Base-by-base conservation (phyloP, 2,888 invertebrate species). In the Noctua pronuba region DNA sequence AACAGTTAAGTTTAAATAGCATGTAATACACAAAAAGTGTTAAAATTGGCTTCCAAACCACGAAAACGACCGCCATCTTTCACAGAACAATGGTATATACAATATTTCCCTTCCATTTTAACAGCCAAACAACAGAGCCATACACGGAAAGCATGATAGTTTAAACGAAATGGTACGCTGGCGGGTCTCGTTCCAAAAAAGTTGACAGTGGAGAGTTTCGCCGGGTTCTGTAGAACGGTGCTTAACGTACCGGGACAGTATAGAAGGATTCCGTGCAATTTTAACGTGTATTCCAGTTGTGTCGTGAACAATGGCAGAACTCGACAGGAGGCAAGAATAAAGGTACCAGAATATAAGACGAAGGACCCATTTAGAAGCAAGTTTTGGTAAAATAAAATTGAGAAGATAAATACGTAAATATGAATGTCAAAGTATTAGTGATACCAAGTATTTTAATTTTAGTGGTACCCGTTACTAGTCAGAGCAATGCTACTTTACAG, bases 191-290 rank as follows among this genome's bases (percentile, higher is more conserved):
- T 72, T 72, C 28, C 28, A 58, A 72, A 84, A 83, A 81, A 77
- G 55, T 58, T 44, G 49, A 35, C 60, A 28, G 28, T 28, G 21
- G 6, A 35, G 52, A 58, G 67, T 81, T 72, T 79, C 11, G 3
- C 49, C 16, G 64, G 64, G 49, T 72, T 62, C 55, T 31, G 58
- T 64, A 10, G 49, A 67, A n/a, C 71, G 28, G 41, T 80, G 80
- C 55, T 62, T 67, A 67, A n/a, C 55, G 49, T 67, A 67, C 79
- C 49, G 31, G 31, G 41, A 38, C 80, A 24, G 52, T 41, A 70
- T 60, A 60, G 46, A 84, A 80, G 80, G 68, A 68, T 71, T 31
- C 44, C 24, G 58, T 68, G 67, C 28, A 72, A 80, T 71, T 73
- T 80, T 46, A 64, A 73, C 84, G 31, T 52, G 60, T 52, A 62